Conservation (phyloP, 2,888 invertebrate species). For the Portevinia maculata region DNA sequence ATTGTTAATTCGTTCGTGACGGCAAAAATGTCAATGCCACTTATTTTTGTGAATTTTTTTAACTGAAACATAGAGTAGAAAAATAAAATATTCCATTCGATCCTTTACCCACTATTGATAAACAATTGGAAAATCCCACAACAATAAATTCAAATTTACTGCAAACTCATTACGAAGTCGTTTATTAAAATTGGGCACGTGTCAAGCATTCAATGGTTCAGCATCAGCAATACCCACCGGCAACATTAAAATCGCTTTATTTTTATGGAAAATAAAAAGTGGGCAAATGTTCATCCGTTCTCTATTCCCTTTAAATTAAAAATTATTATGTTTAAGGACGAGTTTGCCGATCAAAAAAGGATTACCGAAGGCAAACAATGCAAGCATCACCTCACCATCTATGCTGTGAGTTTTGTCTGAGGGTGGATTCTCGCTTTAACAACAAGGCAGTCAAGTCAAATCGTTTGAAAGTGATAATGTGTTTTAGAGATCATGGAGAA, state of each 20-base stretch:
- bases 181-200: slow-evolving; percentile 60
- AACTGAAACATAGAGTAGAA: too few species aligned
- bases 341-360: slow-evolving; percentile 51
- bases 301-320: background rate
- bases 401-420: slow-evolving; percentile 4
- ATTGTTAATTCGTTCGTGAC: too few species aligned
- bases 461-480: slow-evolving; percentile 60
- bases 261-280: slow-evolving; percentile 24
- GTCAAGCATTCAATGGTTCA: slow-evolving; percentile 28
- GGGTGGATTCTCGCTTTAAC: slow-evolving; percentile 44
- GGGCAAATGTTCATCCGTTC: slow-evolving; percentile 7
- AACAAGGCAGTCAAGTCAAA: slow-evolving; percentile 55
- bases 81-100: background rate
- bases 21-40: too few species aligned
- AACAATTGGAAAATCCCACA: slow-evolving; percentile 4
- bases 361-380: slow-evolving; percentile 43
- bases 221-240: slow-evolving; percentile 9
- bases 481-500: slow-evolving; percentile 25
- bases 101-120: background rate
- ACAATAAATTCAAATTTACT: slow-evolving; percentile 27
- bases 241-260: slow-evolving; percentile 34
- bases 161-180: slow-evolving; percentile 44
- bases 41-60: background rate
- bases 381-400: slow-evolving; percentile 38
- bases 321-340: slow-evolving; percentile 36